Base-by-base conservation (phyloP, 2,888 invertebrate species). In the Sinohyriopsis cumingii region DNA sequence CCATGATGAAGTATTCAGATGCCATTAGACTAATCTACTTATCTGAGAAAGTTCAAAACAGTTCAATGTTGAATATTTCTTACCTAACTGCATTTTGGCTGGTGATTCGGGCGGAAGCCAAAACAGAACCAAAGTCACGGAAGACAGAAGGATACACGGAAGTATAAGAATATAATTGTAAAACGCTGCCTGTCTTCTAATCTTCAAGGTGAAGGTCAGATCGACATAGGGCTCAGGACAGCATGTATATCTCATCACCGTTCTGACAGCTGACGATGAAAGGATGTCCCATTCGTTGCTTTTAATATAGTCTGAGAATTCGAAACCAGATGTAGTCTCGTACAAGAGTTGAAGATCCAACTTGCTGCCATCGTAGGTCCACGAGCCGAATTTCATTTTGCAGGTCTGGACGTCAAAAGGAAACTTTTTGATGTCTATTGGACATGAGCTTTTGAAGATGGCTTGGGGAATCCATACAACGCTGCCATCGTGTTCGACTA, bases 51-150 rank as follows among this genome's bases (percentile, higher is more conserved):
- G 12, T 3, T 45, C 12, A 45, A 45, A 12, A 15, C 45, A 45
- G 9, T 33, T 15, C 45, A 45, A 3, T 45, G 45, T 45, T 15
- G 45, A 15, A 15, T 45, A 45, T 45, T 59, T 76, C 87, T 79
- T 78, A 90, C 90, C 90, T 59, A 90, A 80, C 72, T 90, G 86
- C 88, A 90, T 90, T 82, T 90, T 90, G 56, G 90, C 89, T 9
- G 90, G 89, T 15, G 90, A 88, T 70, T 90, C 90, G n/a, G 90
- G 90, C 20, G 90, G 90, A 57, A 90, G 83, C 90, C 90, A 90
- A 79, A 90, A 90, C 6, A 90, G 81, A 6, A 90, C 90, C 69
- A 90, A 83, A 5, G 90, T 90, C 33, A 90, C 82, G 3, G 88
- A 86, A 18, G 90, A 90, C 61, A 90, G 83, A 22, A 90, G 80